Evolutionary conservation across 2,888 invertebrate species (phyloP).

Genomic region (Rhamnusium bicolor): DNA sequence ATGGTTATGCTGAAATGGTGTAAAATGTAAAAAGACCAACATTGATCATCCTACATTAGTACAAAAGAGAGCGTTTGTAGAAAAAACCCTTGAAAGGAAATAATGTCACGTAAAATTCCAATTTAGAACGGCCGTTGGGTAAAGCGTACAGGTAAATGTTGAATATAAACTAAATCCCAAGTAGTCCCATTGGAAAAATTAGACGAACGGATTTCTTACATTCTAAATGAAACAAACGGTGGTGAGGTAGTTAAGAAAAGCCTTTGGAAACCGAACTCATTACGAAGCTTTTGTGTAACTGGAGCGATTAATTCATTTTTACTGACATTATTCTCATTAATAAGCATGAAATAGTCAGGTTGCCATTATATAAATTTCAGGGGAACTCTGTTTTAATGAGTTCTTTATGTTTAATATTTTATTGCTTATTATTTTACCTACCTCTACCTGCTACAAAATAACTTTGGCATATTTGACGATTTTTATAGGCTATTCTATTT

Average conservation of each 20-base stretch:
- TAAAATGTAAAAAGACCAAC: constrained; percentile 8
- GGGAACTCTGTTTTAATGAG: too few species aligned
- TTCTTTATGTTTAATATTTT: too few species aligned
- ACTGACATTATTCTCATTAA: constrained; percentile 1
- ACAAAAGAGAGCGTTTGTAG: constrained; percentile 2
- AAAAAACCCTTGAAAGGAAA: constrained; percentile 19
- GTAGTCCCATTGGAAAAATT: constrained; percentile 48
- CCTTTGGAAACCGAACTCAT: constrained; percentile 13
- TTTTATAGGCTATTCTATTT: too few species aligned
- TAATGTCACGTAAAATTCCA: constrained; percentile 47
- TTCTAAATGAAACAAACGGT: constrained; percentile 40
- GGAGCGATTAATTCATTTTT: constrained; percentile 18
- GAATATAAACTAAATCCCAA: constrained; percentile 36
- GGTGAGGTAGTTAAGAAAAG: constrained; percentile 11
- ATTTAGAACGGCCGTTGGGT: constrained; percentile 38
- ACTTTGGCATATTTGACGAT: too few species aligned
- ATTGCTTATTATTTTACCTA: too few species aligned
- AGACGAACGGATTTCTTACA: constrained; percentile 39
- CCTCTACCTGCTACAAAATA: too few species aligned
- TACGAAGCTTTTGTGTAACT: constrained; percentile 14
- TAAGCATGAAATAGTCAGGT: not conserved
- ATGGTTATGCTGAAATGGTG: constrained; percentile 3
- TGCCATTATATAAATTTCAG: too few species aligned
- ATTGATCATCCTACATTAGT: constrained; percentile 14
- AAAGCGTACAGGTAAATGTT: constrained; percentile 39